These are phyloP conservation scores for Aleiodes sp. DNA, from an alignment of 1,140 invertebrate genomes.

Conservation along the genomic window DNA sequence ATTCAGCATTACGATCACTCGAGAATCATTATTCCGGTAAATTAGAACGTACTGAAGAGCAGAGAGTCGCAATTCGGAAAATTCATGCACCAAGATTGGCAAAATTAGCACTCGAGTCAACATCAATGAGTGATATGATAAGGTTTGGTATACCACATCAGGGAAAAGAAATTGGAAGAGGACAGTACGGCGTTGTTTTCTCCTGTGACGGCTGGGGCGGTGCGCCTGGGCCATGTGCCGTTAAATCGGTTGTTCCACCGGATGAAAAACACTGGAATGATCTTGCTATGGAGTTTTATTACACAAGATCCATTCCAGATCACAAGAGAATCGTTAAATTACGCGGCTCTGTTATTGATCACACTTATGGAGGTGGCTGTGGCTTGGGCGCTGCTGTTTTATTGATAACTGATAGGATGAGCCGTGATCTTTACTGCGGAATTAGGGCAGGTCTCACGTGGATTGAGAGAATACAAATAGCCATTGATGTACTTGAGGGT, in stretches of 20 bases:
- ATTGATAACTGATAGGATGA: slow-evolving; percentile 79
- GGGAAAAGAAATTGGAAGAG: slow-evolving; percentile 85
- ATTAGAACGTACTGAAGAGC: slow-evolving; percentile 84
- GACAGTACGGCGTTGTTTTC: slow-evolving; percentile 94
- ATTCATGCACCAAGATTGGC: slow-evolving; percentile 83
- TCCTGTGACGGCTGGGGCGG: slow-evolving; percentile 83
- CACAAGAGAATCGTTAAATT: slow-evolving; percentile 85
- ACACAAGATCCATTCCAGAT: slow-evolving; percentile 84
- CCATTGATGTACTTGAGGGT: slow-evolving; percentile 85
- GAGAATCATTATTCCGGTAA: slow-evolving; percentile 77
- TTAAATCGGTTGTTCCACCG: slow-evolving; percentile 91
- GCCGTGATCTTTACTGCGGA: slow-evolving; percentile 83
- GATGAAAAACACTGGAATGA: slow-evolving; percentile 94
- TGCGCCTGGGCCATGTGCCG: slow-evolving; percentile 75
- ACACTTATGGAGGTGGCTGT: slow-evolving; percentile 72
- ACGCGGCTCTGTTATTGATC: slow-evolving; percentile 85
- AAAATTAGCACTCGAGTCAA: slow-evolving; percentile 85
- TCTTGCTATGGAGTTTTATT: slow-evolving; percentile 91
- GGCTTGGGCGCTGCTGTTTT: slow-evolving; percentile 79
- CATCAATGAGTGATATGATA: slow-evolving; percentile 82
- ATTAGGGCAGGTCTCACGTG: slow-evolving; percentile 78
- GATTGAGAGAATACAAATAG: slow-evolving; percentile 75
- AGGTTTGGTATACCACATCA: slow-evolving; percentile 82
- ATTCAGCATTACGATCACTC: slow-evolving; percentile 73
- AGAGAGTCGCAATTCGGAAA: slow-evolving; percentile 80